These are phyloP conservation scores for Phyllotis vaccarum DNA, from an alignment of 2,797 vertebrate genomes.

Conservation along the genomic window DNA sequence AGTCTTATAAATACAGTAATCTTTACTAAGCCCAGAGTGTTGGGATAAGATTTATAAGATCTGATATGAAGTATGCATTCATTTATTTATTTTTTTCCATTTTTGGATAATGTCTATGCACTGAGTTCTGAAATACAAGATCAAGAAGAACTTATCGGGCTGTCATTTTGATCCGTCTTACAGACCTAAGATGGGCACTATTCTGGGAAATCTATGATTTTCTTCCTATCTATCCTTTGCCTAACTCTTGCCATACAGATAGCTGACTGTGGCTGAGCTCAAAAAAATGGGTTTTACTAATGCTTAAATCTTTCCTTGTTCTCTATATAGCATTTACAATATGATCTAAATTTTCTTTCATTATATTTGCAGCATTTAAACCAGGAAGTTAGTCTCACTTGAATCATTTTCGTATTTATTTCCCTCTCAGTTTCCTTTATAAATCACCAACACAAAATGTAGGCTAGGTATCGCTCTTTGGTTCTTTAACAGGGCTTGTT, in stretches of 20 bases:
- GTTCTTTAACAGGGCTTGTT: slow-evolving; percentile 51
- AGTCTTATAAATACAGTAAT: not conserved
- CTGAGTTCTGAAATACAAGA: slow-evolving; percentile 19
- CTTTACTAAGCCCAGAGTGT: slow-evolving; percentile 1
- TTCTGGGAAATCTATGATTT: slow-evolving; percentile 42
- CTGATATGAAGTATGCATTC: not conserved
- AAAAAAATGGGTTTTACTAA: slow-evolving; percentile 58
- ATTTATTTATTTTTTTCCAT: not conserved
- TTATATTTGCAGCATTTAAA: slow-evolving; percentile 62
- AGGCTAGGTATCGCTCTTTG: not conserved
- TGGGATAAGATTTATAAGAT: not conserved
- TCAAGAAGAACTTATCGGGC: slow-evolving; percentile 45
- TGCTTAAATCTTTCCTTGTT: slow-evolving; percentile 45
- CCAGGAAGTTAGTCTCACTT: slow-evolving; percentile 40
- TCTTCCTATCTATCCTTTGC: slow-evolving; percentile 12
- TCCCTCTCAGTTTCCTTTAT: slow-evolving; percentile 26
- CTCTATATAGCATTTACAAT: slow-evolving; percentile 8
- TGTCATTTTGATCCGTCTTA: slow-evolving; percentile 24
- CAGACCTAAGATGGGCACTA: not conserved
- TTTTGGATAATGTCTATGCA: not conserved
- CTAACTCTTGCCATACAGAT: slow-evolving; percentile 50
- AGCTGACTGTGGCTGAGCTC: not conserved
- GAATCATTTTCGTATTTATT: slow-evolving; percentile 49
- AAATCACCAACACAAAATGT: not conserved
- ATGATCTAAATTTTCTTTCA: slow-evolving; percentile 61